A percentile compares a stretch with the other conserved stretches of the same genome.
phyloP scores from a whole-genome alignment of 1,140 invertebrate genomes.

The Chironomus tepperi region DNA sequence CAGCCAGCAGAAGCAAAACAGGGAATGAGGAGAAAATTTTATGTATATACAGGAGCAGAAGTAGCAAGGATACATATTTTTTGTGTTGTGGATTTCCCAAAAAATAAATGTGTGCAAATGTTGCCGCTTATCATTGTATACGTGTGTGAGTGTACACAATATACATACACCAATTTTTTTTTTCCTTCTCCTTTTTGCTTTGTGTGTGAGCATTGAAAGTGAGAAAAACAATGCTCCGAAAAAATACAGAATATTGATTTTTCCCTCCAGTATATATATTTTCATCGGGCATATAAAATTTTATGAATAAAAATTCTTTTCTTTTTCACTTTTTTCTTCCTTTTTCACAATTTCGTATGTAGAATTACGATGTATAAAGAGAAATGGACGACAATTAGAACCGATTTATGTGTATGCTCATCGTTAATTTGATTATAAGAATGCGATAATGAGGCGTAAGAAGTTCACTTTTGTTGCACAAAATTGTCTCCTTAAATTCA shows the following conservation, averaged over 20 bases:
- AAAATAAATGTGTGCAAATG: slow-evolving; percentile 19
- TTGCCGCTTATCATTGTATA: slow-evolving; percentile 12
- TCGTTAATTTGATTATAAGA: not conserved
- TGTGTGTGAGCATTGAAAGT: slow-evolving; percentile 16
- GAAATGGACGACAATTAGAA: not conserved
- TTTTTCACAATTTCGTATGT: not conserved
- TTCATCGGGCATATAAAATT: slow-evolving; percentile 20
- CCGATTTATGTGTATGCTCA: no score
- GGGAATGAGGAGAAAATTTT: not conserved
- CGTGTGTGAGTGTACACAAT: not conserved
- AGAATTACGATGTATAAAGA: not conserved
- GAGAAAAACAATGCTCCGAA: slow-evolving; percentile 22
- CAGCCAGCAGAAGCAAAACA: not conserved
- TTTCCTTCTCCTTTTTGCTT: no score
- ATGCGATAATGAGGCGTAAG: not conserved
- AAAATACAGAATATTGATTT: slow-evolving; percentile 22
- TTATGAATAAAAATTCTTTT: slow-evolving; percentile 22
- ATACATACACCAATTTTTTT: no score
- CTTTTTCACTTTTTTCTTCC: not conserved
- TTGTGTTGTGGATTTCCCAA: slow-evolving; percentile 2
- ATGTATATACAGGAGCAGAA: no score
- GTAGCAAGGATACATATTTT: not conserved
- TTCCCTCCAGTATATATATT: not conserved
- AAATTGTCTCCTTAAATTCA: not conserved
- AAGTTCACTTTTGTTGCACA: not conserved